phyloP scores from a whole-genome alignment of 1,140 invertebrate species.

The Pseudomyrmex gracilis region DNA sequence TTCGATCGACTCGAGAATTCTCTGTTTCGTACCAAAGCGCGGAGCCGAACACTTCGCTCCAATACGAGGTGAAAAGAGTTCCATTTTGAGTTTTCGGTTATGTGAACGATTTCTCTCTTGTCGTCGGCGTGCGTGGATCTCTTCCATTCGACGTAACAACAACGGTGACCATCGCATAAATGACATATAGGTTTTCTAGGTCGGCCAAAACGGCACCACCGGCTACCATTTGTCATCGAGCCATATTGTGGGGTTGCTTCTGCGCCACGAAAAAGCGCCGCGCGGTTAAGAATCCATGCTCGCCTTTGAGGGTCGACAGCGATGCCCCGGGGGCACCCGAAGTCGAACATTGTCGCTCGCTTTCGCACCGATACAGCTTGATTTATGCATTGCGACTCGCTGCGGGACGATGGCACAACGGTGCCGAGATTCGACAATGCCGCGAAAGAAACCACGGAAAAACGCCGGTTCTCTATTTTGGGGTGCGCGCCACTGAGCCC shows the following conservation, averaged over 20 bases:
- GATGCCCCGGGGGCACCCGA: conserved; percentile 26
- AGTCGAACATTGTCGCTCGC: conserved; percentile 77
- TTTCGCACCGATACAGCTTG: conserved; percentile 77
- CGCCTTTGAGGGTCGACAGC: conserved; percentile 36
- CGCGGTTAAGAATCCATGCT: conserved; percentile 57
- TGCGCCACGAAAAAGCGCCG: conserved; percentile 68
- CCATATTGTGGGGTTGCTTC: conserved; percentile 84
- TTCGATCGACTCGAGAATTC: conserved; percentile 5
- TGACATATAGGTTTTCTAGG: conserved; percentile 70
- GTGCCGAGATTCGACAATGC: conserved; percentile 71
- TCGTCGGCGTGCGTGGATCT: conserved; percentile 45
- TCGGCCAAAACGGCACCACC: conserved; percentile 58
- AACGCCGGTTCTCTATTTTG: conserved; percentile 76
- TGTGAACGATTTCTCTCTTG: conserved; percentile 63
- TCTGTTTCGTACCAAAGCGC: conserved; percentile 46
- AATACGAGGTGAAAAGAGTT: conserved; percentile 57
- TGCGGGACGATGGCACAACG: conserved; percentile 28
- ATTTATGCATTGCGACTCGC: conserved; percentile 82
- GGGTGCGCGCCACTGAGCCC: conserved; percentile 65
- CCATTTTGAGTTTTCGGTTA: conserved; percentile 41
- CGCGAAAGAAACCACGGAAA: conserved; percentile 80
- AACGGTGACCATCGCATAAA: conserved; percentile 64
- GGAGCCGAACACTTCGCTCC: conserved; percentile 10
- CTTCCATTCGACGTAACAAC: conserved; percentile 38
- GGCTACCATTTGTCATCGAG: conserved; percentile 84